Conservation (phyloP, 2,888 invertebrate species). For the Heliconius aoede region DNA sequence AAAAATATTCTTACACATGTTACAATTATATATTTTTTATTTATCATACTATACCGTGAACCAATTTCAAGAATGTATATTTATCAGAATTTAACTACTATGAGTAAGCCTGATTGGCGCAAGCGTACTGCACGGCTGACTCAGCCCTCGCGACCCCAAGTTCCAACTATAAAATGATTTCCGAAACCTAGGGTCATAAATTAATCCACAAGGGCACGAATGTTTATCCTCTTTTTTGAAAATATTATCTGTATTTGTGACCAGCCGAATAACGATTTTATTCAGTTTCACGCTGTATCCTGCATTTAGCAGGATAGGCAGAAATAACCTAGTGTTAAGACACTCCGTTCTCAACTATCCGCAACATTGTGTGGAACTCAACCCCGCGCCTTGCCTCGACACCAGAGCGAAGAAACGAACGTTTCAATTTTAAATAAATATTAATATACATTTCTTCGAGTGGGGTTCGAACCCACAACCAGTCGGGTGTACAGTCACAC, state of each 20-base stretch:
- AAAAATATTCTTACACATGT: background rate
- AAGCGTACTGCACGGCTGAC: slow-evolving; percentile 60
- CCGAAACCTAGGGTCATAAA: slow-evolving; percentile 45
- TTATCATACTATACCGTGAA: background rate
- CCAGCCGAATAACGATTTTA: background rate
- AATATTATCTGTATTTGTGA: background rate
- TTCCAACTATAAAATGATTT: slow-evolving; percentile 46
- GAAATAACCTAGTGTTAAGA: too few species aligned
- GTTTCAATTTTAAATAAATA: too few species aligned
- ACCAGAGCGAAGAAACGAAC: too few species aligned
- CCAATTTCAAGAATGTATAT: background rate
- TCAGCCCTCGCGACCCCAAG: slow-evolving; percentile 58
- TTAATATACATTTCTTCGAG: too few species aligned
- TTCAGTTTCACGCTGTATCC: background rate
- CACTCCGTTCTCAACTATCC: too few species aligned
- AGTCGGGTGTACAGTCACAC: too few species aligned
- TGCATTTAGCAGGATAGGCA: too few species aligned
- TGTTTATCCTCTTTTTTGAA: slow-evolving; percentile 21
- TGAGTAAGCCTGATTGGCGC: slow-evolving; percentile 44
- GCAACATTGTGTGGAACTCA: too few species aligned
- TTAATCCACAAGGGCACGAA: slow-evolving; percentile 47
- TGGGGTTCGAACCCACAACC: too few species aligned
- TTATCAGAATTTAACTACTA: slow-evolving; percentile 26
- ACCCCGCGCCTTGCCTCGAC: too few species aligned
- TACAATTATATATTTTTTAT: background rate